These are phyloP conservation scores for Misgurnus mizolepis DNA, from an alignment of 2,113 vertebrate species.

Conservation along the genomic window DNA sequence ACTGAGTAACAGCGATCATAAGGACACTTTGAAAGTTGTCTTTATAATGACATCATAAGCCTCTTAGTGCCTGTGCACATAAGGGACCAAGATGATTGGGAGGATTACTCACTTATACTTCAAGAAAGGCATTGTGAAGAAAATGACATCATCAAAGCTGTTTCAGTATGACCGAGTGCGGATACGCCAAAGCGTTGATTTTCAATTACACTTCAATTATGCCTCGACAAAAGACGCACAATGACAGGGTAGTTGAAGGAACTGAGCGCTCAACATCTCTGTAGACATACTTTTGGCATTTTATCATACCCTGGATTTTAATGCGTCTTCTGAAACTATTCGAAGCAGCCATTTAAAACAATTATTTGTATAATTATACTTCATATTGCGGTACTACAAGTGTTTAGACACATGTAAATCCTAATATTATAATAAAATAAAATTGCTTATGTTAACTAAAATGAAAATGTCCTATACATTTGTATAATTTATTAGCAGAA, in stretches of 20 bases:
- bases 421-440: too few species aligned
- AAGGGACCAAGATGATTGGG: conserved; percentile 23
- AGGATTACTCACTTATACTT: conserved; percentile 21
- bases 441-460: too few species aligned
- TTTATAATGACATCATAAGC: conserved; percentile 42
- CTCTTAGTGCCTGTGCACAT: conserved; percentile 28
- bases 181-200: conserved; percentile 7
- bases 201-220: conserved; percentile 22
- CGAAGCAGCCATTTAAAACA: too few species aligned
- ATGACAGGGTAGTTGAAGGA: background rate
- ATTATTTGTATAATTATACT: too few species aligned
- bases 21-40: conserved; percentile 23
- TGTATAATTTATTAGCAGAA: too few species aligned
- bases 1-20: conserved; percentile 4
- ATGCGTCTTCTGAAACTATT: too few species aligned
- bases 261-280: background rate
- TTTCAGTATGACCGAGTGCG: conserved; percentile 23
- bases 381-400: too few species aligned
- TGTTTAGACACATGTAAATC: too few species aligned
- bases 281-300: background rate
- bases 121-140: conserved; percentile 39
- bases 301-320: background rate
- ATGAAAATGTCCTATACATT: too few species aligned
- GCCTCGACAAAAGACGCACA: background rate
- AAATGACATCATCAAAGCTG: conserved; percentile 41